Base-by-base conservation (phyloP, 2,113 vertebrate genomes). In the Myrmecobius fasciatus region DNA sequence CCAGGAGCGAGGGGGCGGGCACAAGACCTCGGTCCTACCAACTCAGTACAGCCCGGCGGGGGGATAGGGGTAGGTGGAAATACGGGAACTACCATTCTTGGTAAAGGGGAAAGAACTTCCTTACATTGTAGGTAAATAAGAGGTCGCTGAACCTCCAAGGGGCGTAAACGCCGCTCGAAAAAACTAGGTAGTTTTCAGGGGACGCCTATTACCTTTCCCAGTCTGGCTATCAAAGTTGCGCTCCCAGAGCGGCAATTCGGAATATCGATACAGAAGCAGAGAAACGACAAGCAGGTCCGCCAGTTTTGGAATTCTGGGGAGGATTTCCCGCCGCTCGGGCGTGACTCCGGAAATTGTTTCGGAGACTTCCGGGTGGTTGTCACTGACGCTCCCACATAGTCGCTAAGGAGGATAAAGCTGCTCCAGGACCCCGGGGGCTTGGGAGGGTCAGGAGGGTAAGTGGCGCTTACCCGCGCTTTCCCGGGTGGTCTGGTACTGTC, bases 341-440 rank as follows among this genome's bases (percentile, higher is more conserved):
- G 24, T 0, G 9, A 49, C 90, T 52, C 91, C 92, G 95, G 95
- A 95, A 67, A 91, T 95, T 2, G 9, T 67, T 60, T 53, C 8
- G 3, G n/a, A 93, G 11, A 60, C 95, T 97, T 98, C 97, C 97
- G 97, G 97, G 94, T 95, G 93, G 97, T 95, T 95, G 97, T 97
- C 46, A 97, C 52, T 48, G 95, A 97, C 96, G 97, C 97, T 96
- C 56, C 20, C n/a, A n/a, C n/a, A 7, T 43, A 83, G 67, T 83
- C 67, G n/a, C 67, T 83, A 83, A 83, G 67, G 67, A 83, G 67
- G 67, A 43, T n/a, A 83, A 8, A 83, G 67, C 67, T 22, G 67
- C 67, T 83, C 48, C n/a, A 51, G 53, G 97, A 95, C 93, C 96
- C 91, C 26, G 49, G 93, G 75, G 96, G 92, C 54, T 47, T 51